phyloP scores from a whole-genome alignment of 2,113 vertebrate species.

The Onychostoma macrolepis region DNA sequence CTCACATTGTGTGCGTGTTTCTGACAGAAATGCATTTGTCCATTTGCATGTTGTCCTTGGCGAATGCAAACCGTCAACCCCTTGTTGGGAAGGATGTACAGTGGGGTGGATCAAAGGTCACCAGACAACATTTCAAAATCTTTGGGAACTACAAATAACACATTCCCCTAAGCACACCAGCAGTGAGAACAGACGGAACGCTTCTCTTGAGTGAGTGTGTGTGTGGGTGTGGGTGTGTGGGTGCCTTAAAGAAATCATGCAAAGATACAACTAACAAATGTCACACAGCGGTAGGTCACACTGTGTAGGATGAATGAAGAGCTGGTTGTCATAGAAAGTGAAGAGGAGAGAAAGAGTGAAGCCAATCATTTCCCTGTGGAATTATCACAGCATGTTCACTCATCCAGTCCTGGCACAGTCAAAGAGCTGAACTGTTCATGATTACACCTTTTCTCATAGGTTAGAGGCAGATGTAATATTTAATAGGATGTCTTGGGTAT shows the following conservation, averaged over 20 bases:
- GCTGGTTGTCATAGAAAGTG: neutral
- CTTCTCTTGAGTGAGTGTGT: slow-evolving; percentile 8
- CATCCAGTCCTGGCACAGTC: neutral
- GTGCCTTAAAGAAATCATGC: slow-evolving; percentile 11
- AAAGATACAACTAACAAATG: slow-evolving; percentile 32
- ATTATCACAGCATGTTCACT: slow-evolving; percentile 49
- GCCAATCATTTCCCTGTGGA: slow-evolving; percentile 35
- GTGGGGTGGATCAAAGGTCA: slow-evolving; percentile 43
- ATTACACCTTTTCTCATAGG: neutral
- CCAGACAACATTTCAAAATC: slow-evolving; percentile 51
- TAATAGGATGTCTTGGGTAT: neutral
- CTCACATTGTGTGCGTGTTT: neutral
- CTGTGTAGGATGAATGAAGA: slow-evolving; percentile 11
- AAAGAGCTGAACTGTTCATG: neutral
- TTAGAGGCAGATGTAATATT: neutral
- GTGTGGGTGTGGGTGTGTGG: neutral
- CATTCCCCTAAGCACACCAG: slow-evolving; percentile 23
- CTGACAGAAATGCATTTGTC: slow-evolving; percentile 40
- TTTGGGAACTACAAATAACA: slow-evolving; percentile 51
- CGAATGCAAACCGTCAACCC: slow-evolving; percentile 35
- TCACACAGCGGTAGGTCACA: slow-evolving; percentile 22
- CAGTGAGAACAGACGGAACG: neutral
- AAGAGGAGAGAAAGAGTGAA: neutral
- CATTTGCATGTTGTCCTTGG: slow-evolving; percentile 50
- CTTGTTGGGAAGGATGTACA: slow-evolving; percentile 30